These are phyloP conservation scores for Garrulus glandarius DNA, from an alignment of 2,797 vertebrate genomes.

Conservation along the genomic window DNA sequence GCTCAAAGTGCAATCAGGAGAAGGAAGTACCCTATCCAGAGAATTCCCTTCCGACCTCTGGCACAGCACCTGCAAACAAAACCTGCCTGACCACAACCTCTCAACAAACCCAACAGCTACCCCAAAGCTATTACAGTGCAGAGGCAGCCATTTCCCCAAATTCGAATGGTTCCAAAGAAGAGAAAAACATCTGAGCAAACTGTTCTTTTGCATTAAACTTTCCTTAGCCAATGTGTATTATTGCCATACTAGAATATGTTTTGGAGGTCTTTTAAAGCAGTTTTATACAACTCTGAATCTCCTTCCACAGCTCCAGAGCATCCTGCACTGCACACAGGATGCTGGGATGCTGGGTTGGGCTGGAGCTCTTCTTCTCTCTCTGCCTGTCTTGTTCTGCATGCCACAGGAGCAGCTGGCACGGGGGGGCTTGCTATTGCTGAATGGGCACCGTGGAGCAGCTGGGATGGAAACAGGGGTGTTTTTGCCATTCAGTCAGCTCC, in stretches of 20 bases:
- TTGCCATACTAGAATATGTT: neutral
- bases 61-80: neutral
- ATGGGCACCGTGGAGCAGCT: accelerated
- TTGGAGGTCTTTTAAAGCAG: neutral
- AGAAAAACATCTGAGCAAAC: neutral
- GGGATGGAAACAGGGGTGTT: neutral
- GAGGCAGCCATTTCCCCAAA: neutral
- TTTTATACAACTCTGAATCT: neutral
- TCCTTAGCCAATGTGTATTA: neutral
- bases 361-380: neutral
- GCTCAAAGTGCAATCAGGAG: neutral
- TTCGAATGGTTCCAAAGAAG: neutral
- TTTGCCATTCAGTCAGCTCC: neutral
- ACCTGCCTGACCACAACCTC: neutral
- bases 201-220: neutral
- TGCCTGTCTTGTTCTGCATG: neutral
- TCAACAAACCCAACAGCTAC: neutral
- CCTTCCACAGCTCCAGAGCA: neutral
- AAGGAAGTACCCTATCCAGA: neutral
- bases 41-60: neutral
- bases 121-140: neutral
- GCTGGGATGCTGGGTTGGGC: neutral
- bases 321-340: accelerated
- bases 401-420: neutral
- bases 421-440: neutral